Evolutionary conservation across 1,140 invertebrate genomes (phyloP), one percentile per base, ranked within the genome.

Genomic region (Neodiprion virginianus): DNA sequence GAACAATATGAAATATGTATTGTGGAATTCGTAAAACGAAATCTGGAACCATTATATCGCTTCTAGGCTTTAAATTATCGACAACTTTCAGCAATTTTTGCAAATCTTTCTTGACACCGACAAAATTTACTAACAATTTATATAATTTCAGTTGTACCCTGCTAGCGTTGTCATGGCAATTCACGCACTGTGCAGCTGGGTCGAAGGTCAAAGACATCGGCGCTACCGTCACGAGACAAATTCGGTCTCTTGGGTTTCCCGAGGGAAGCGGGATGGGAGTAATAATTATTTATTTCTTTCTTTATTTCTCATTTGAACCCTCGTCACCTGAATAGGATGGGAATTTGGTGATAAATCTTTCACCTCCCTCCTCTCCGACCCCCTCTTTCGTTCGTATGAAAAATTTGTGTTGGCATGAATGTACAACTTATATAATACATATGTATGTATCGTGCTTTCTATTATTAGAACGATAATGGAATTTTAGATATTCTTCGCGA

Each of bases 401-500:
- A 40, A 40, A 40, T 40, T 40, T 40, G 2, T 40, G 28, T 40
- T 40, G 28, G 28, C 28, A 40, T 4, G 28, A 40, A 40, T 40
- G 5, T 40, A 40, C 28, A 40, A 40, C 28, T 40, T 40, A 40
- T 5, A 61, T 61, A 61, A 17, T 61, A 61, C 53, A 61, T 40
- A 40, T 40, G 28, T 40, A 40, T 40, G 28, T 17, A 7, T 61
- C 5, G 11, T 14, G 53, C n/a, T 61, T 61, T 61, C 53, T 14
- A 61, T 61, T 61, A 9, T 8, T 14, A 61, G n/a, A 61, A 61
- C n/a, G n/a, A 61, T 61, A 66, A 75, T 71, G 67, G 76, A 68
- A 78, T 83, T 84, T 28, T 79, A 88, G 88, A 81, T 89, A 74
- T 88, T 87, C 74, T 86, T 88, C 65, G 88, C 88, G 1, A 8